A percentile compares a stretch with the other conserved stretches of the same genome.
These are phyloP conservation scores for Pyrrhia umbra DNA, from an alignment of 2,888 invertebrate species.

Conservation along the genomic window DNA sequence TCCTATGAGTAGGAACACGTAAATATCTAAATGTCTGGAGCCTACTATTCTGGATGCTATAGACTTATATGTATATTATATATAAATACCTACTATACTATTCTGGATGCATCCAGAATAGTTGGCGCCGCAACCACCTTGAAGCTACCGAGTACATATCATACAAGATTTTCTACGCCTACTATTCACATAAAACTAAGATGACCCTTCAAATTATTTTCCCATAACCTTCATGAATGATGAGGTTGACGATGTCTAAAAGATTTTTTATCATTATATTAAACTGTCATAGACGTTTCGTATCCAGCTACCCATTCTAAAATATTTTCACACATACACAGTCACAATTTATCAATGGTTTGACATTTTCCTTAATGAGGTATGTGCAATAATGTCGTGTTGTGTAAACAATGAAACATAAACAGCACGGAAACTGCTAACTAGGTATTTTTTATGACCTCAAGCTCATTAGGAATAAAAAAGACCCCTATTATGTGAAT, in stretches of 20 bases:
- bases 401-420: constrained; percentile 45
- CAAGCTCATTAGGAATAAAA: constrained; percentile 38
- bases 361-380: constrained; percentile 3
- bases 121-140: too few relatives aligned
- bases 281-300: neutral
- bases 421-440: constrained; percentile 31
- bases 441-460: constrained; percentile 29
- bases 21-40: too few relatives aligned
- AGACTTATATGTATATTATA: too few relatives aligned
- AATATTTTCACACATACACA: constrained; percentile 31
- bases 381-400: constrained; percentile 1
- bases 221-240: neutral
- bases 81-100: too few relatives aligned
- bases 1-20: too few relatives aligned
- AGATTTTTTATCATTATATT: neutral
- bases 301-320: neutral
- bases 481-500: constrained; percentile 38
- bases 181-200: neutral
- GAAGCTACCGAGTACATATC: too few relatives aligned
- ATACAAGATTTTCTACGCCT: too few relatives aligned
- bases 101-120: too few relatives aligned
- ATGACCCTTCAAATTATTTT: neutral
- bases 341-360: constrained; percentile 2
- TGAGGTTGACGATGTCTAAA: too few relatives aligned
- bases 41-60: too few relatives aligned